Evolutionary conservation across 2,113 vertebrate species (phyloP), one percentile per base, ranked within the genome.

Genomic region (Narcine bancroftii): DNA sequence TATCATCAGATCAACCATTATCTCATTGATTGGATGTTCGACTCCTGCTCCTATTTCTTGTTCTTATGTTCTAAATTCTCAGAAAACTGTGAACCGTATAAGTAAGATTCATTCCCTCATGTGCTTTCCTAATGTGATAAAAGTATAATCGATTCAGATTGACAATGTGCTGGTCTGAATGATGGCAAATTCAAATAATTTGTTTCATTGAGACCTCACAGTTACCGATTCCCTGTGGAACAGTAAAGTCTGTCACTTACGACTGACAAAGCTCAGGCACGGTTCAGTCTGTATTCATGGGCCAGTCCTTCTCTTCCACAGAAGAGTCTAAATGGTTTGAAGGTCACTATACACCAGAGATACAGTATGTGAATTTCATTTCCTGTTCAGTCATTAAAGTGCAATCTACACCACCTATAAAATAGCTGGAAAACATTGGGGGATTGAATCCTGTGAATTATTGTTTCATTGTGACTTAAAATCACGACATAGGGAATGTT

Each of bases 351-450:
- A 36, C 81, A 87, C 81, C 9, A 60, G 81, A 87, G 81, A 63
- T 60, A n/a, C n/a, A n/a, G n/a, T n/a, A 87, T 87, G 81, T 36
- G 81, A 87, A 87, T 87, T 87, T 87, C 81, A 87, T 87, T 87
- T 87, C 81, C 81, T 63, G 81, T 63, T 87, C 81, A 2, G 81
- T 87, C 81, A 60, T 60, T 87, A 60, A 87, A 87, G 81, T 39
- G 81, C 81, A 87, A 63, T 87, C 60, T 87, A 29, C 60, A 60
- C 56, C 81, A 60, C 53, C 81, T 87, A 63, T 87, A 87, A 87
- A 87, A 87, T 87, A 87, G 81, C 81, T 87, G 81, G n/a, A 87
- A 87, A 87, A 87, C 81, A 87, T n/a, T 21, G 33, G 53, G 81
- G 81, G 81, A 87, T 60, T 87, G 53, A 87, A 60, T 39, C 53